Conservation (phyloP, 1,140 invertebrate species). For the Amphibalanus amphitrite region DNA sequence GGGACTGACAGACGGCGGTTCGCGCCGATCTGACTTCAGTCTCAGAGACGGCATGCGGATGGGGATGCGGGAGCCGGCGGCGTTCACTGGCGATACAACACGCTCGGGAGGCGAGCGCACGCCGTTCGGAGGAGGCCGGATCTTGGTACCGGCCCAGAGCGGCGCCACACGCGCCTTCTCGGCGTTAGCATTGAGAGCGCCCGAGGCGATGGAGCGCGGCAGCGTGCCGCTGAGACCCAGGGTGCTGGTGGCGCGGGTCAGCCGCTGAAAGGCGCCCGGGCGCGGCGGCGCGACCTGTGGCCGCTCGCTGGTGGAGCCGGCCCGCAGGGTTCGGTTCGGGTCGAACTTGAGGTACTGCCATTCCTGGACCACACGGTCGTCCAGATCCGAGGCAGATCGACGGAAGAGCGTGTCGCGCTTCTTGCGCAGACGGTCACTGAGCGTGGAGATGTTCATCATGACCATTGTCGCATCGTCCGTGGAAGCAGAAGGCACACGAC, state of each 20-base stretch:
- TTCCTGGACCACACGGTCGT: slow-evolving; percentile 1
- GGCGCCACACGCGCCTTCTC: neutral
- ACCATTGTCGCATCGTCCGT: neutral
- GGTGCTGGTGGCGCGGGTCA: slow-evolving; percentile 1
- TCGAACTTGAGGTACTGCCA: slow-evolving; percentile 4
- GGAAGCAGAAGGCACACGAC: neutral
- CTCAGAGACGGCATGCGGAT: neutral
- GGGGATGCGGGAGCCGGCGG: neutral
- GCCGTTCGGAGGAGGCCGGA: neutral
- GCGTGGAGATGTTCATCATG: slow-evolving; percentile 5
- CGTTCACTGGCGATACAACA: neutral
- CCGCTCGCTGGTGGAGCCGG: neutral
- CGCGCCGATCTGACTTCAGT: neutral
- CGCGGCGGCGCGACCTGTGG: neutral
- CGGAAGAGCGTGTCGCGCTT: slow-evolving; percentile 1
- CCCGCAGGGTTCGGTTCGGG: neutral
- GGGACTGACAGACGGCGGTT: neutral
- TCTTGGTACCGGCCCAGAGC: neutral
- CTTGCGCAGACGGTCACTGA: slow-evolving; percentile 1
- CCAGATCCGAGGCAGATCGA: neutral
- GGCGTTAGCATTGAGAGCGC: neutral
- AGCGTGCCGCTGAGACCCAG: neutral
- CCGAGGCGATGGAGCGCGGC: neutral
- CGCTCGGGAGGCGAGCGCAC: neutral
- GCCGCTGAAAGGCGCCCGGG: neutral